Conservation (phyloP, 23 tunicate genomes). For the Ciona savignyi region DNA sequence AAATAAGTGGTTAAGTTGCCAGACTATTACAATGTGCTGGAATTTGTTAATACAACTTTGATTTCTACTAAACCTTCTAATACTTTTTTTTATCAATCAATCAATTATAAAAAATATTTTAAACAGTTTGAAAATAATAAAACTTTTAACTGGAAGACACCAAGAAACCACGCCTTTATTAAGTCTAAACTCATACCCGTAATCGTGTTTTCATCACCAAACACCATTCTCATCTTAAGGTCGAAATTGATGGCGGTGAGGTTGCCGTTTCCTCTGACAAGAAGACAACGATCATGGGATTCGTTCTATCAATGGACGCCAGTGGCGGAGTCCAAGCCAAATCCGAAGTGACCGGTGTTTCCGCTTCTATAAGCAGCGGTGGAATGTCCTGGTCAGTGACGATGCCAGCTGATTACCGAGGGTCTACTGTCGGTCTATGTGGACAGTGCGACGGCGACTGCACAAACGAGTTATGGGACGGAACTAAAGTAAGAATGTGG, state of each 20-base stretch:
- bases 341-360: conserved; percentile 29
- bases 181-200: too few species aligned
- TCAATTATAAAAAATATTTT: too few species aligned
- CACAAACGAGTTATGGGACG: conserved; percentile 74
- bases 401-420: conserved; percentile 45
- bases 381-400: conserved; percentile 80
- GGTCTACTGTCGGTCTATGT: conserved; percentile 65
- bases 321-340: conserved; percentile 21
- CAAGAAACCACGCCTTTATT: too few species aligned
- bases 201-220: too few species aligned
- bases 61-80: too few species aligned
- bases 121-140: too few species aligned
- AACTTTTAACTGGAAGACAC: too few species aligned
- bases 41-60: too few species aligned
- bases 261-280: not conserved
- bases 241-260: conserved; percentile 43
- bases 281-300: conserved; percentile 17
- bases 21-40: too few species aligned
- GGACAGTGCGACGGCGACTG: conserved; percentile 67
- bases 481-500: conserved; percentile 46
- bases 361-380: conserved; percentile 10
- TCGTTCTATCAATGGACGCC: conserved; percentile 6
- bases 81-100: too few species aligned
- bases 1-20: too few species aligned
- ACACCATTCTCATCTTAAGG: too few species aligned